Base-by-base conservation (phyloP, 2,113 vertebrate genomes). In the Otus sunia region DNA sequence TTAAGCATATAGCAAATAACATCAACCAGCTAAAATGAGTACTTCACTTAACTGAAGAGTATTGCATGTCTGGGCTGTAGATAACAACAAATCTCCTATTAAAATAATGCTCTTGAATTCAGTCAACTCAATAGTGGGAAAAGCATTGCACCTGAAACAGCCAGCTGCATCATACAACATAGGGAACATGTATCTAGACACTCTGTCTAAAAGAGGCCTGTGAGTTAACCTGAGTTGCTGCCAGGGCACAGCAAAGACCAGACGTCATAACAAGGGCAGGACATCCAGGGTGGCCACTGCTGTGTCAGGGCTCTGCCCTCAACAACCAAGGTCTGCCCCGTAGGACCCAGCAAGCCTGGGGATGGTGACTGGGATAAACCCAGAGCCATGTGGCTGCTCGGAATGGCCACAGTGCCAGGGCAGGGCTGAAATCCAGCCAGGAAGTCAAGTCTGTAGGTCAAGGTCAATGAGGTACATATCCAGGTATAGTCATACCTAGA, bases 351-450 rank as follows among this genome's bases (percentile, higher is more conserved):
- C 43, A 58, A 68, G n/a, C 22, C n/a, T 0, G 0, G 53, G 17
- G 9, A 25, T 4, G 2, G 25, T 86, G 62, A 22, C 7, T 2
- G 4, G 17, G 17, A 15, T 25, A 73, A 68, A 83, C 13, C 37
- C 22, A 73, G 58, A 76, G 12, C 22, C 34, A 1, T 11, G 23
- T 19, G 56, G 10, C 23, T 82, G 25, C 12, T 75, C 0, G 0
- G 37, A 6, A 6, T 34, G 25, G 30, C 15, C 18, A 9, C 4
- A 1, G 11, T 43, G 34, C 29, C 74, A 56, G 36, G 11, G 15
- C 14, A 64, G 19, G 64, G 27, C 50, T 69, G 82, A 69, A 8
- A 13, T 52, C 17, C 13, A 66, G 15, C 9, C 3, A 5, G 45
- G 19, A 52, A 78, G 41, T 25, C 30, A 71, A 29, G 29, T 55